These are phyloP conservation scores for Mythimna lalbum DNA, from an alignment of 2,888 invertebrate species.

Conservation along the genomic window DNA sequence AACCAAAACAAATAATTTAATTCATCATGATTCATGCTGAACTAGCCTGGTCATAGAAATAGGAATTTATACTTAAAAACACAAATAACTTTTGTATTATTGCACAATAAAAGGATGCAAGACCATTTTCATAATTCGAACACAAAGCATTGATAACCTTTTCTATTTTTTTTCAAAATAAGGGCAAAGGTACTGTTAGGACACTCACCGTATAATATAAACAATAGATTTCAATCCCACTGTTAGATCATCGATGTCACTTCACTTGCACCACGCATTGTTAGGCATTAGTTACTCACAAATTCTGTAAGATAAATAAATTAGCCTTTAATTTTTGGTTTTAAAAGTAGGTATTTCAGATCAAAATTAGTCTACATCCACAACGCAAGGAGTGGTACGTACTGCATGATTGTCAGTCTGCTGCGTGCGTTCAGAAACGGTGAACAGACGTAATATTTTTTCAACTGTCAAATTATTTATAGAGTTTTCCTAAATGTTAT, in stretches of 20 bases:
- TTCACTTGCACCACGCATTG: conserved; percentile 38
- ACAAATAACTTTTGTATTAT: not conserved
- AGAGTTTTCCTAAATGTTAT: conserved; percentile 19
- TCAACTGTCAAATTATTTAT: conserved; percentile 47
- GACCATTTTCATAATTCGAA: conserved; percentile 29
- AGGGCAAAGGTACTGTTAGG: conserved; percentile 61
- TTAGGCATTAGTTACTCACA: conserved; percentile 29
- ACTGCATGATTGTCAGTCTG: conserved; percentile 41
- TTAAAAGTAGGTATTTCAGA: conserved; percentile 40
- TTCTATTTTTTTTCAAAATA: conserved; percentile 57
- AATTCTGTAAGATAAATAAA: conserved; percentile 52
- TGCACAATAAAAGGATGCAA: conserved; percentile 1
- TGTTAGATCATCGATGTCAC: conserved; percentile 38
- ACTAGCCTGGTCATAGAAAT: conserved; percentile 24
- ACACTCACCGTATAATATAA: conserved; percentile 71
- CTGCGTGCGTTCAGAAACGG: conserved; percentile 64
- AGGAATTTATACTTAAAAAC: not conserved
- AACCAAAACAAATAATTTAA: conserved; percentile 40
- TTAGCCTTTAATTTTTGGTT: conserved; percentile 25
- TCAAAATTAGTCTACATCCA: conserved; percentile 50
- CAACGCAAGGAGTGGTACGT: conserved; percentile 67
- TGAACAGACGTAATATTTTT: conserved; percentile 21
- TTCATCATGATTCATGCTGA: conserved; percentile 44
- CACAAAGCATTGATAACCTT: conserved; percentile 50
- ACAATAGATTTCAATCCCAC: conserved; percentile 64